Evolutionary conservation across 2,113 vertebrate species (phyloP).

Genomic region (Axis porcinus): DNA sequence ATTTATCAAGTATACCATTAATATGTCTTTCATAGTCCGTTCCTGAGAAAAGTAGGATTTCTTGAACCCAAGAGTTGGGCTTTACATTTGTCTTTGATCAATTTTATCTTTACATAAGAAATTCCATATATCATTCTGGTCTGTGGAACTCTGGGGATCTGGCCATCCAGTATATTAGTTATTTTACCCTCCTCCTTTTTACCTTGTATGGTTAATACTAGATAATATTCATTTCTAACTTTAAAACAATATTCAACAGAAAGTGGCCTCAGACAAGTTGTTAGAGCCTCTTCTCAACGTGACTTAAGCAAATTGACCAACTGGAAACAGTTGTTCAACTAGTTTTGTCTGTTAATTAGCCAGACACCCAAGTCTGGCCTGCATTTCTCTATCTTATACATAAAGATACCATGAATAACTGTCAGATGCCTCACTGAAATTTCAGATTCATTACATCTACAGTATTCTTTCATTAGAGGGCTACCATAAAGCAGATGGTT

Average conservation of each 20-base stretch:
- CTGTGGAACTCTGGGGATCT: not conserved
- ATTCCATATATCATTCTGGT: not conserved
- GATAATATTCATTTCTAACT: not conserved
- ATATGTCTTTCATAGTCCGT: not conserved
- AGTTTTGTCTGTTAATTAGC: not conserved
- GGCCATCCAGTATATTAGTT: not conserved
- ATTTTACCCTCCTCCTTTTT: not conserved
- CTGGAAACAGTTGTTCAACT: not conserved
- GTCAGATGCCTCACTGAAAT: not conserved
- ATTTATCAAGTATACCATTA: not conserved
- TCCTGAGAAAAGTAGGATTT: not conserved
- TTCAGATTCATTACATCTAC: not conserved
- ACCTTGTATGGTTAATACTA: not conserved
- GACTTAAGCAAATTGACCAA: not conserved
- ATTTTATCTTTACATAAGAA: slow-evolving; percentile 1
- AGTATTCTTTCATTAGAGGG: not conserved
- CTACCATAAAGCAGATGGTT: not conserved
- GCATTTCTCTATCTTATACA: not conserved
- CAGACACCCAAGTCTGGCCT: not conserved
- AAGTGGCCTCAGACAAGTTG: not conserved
- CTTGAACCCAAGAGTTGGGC: not conserved
- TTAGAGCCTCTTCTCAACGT: not conserved
- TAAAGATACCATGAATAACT: not conserved
- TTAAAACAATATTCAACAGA: not conserved
- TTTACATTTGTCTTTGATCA: slow-evolving; percentile 1